Percentiles rank a stretch among this genome's conserved stretches.
Evolutionary conservation across 2,888 invertebrate genomes (phyloP).

Genomic region (Aromia moschata): DNA sequence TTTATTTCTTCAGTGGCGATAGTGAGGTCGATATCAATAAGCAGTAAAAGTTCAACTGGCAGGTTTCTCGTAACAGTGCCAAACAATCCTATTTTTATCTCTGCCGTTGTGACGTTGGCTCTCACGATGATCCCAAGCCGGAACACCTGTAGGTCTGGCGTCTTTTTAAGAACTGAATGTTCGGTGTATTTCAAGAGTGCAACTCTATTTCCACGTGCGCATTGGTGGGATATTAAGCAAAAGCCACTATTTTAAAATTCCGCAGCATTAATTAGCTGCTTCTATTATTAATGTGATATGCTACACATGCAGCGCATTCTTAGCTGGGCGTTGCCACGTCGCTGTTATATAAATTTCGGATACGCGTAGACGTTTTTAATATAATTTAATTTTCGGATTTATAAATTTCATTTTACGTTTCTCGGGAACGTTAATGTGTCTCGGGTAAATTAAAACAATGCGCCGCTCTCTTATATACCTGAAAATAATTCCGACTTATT

Average conservation of each 20-base stretch:
- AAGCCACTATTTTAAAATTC: conserved; percentile 7
- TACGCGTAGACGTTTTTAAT: no score
- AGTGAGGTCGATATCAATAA: conserved; percentile 46
- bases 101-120: conserved; percentile 49
- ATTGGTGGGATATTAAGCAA: conserved; percentile 16
- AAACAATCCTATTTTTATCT: conserved; percentile 60
- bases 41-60: conserved; percentile 53
- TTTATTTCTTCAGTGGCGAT: conserved; percentile 16
- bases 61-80: conserved; percentile 53
- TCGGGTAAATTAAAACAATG: no score
- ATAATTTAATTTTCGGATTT: no score
- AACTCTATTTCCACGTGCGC: conserved; percentile 16
- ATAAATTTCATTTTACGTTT: no score
- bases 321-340: conserved; percentile 14
- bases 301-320: conserved; percentile 8
- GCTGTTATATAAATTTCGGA: not conserved
- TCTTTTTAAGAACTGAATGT: conserved; percentile 9
- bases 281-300: conserved; percentile 15
- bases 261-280: conserved; percentile 3
- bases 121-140: conserved; percentile 29
- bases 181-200: conserved; percentile 15
- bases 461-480: no score
- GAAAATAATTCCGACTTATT: not conserved
- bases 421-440: no score
- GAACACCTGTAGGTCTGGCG: conserved; percentile 34